Evolutionary conservation across 64 coral and sea anemone species (phyloP), one percentile per base, ranked within the genome.

Genomic region (Montipora sp.): DNA sequence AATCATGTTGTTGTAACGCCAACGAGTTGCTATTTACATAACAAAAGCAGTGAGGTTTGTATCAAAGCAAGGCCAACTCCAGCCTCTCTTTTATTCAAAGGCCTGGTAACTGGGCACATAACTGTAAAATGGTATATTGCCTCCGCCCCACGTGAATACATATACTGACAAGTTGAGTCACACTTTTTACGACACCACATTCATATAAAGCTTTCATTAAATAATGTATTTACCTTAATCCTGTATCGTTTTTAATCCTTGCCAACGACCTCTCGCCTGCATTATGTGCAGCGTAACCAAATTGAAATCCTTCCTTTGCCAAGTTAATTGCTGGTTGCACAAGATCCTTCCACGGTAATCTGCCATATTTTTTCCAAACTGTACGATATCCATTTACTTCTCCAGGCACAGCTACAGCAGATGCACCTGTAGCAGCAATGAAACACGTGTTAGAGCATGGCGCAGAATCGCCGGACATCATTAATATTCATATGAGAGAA

Each of bases 341-440:
- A 9, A 99, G 57, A 8, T 96, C 80, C 73, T 92, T 94, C 98
- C 98, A 99, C 5, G 74, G 53, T 9, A 99, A 45, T 18, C 87
- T 95, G 1, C 98, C 98, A 27, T 99, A 99, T 12, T 96, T 99
- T 47, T 90, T 92, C 98, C 98, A 99, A 20, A 94, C 98, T 19
- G 66, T 75, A 47, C 90, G 45, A 46, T 96, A 92, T 9, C 98
- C 98, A 48, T 91, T 93, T 16, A 99, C 92, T 53, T 99, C 98
- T 21, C 98, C 98, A 0, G 98, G 98, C 7, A 99, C 98, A 13
- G 92, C 94, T 7, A 75, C 83, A 0, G 94, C 98, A 5, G 92
- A 72, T 9, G 79, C 92, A 47, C 98, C 98, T 99, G 21, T 46
- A 57, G 53, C 53, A 57, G 53, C 11, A 57, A 57, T 57, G 53